Evolutionary conservation across 2,888 invertebrate genomes (phyloP).

Genomic region (Phragmatobia fuliginosa): DNA sequence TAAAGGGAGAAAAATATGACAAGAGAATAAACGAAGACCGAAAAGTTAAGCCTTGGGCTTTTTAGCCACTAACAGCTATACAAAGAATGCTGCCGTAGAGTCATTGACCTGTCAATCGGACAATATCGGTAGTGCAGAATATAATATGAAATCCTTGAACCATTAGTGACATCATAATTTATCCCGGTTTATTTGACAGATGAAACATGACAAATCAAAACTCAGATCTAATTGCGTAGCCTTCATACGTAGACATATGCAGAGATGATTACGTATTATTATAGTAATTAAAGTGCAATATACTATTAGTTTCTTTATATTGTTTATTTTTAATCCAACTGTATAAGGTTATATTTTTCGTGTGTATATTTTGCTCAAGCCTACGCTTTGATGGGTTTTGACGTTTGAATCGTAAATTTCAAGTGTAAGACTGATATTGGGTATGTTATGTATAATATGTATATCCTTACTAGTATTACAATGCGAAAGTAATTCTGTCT

Average conservation of each 20-base stretch:
- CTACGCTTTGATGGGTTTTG: no score
- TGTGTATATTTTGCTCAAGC: neutral
- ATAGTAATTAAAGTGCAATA: neutral
- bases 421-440: no score
- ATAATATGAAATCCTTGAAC: neutral
- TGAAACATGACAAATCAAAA: neutral
- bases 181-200: neutral
- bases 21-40: neutral
- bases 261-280: constrained; percentile 3
- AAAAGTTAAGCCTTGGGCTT: neutral
- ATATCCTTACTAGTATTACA: no score
- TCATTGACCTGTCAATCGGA: constrained; percentile 1
- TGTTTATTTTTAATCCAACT: neutral
- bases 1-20: neutral
- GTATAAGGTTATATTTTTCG: neutral
- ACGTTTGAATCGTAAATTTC: no score
- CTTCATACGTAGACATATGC: neutral
- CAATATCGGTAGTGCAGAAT: neutral
- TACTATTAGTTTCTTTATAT: neutral
- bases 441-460: no score
- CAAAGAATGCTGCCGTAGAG: neutral
- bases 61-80: neutral
- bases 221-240: neutral
- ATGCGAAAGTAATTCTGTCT: no score
- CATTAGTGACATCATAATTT: neutral